These are phyloP conservation scores for Drosophila colorata DNA, from an alignment of 2,888 invertebrate species.

Conservation along the genomic window DNA sequence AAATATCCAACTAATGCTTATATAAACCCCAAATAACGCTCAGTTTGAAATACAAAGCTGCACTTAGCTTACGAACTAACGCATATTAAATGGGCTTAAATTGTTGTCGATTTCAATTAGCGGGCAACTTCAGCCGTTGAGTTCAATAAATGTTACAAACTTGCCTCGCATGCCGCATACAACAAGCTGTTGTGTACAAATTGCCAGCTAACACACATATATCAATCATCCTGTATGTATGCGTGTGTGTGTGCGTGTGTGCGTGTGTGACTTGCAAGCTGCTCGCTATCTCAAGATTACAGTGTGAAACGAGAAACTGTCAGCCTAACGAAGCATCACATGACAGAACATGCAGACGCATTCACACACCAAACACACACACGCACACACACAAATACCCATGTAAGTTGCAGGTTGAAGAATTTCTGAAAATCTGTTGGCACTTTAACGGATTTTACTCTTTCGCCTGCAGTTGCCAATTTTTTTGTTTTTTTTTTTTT, in stretches of 20 bases:
- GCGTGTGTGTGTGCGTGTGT: conserved; percentile 9
- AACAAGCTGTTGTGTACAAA: conserved; percentile 12
- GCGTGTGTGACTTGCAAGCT: conserved; percentile 23
- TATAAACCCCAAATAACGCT: too few relatives aligned
- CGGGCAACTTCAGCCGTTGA: not conserved
- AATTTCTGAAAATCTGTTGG: conserved; percentile 53
- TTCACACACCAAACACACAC: conserved; percentile 10
- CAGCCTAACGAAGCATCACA: conserved; percentile 67
- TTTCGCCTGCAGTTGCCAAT: conserved; percentile 45
- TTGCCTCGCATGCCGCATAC: conserved; percentile 17
- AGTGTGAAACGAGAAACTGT: conserved; percentile 57
- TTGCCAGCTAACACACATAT: conserved; percentile 3
- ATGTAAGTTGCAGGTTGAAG: conserved; percentile 33
- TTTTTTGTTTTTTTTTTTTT: not conserved
- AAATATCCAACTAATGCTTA: too few relatives aligned
- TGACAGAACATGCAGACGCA: conserved; percentile 50
- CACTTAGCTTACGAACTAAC: not conserved
- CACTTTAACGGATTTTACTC: conserved; percentile 62
- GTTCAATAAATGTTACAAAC: conserved; percentile 2
- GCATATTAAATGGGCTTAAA: conserved; percentile 13
- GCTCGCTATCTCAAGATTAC: conserved; percentile 26
- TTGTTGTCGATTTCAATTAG: conserved; percentile 32
- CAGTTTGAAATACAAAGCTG: not conserved
- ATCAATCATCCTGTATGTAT: conserved; percentile 9
- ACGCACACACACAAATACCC: conserved; percentile 2